Evolutionary conservation across 1,140 invertebrate genomes (phyloP).

Genomic region (Elymnias hypermnestra): DNA sequence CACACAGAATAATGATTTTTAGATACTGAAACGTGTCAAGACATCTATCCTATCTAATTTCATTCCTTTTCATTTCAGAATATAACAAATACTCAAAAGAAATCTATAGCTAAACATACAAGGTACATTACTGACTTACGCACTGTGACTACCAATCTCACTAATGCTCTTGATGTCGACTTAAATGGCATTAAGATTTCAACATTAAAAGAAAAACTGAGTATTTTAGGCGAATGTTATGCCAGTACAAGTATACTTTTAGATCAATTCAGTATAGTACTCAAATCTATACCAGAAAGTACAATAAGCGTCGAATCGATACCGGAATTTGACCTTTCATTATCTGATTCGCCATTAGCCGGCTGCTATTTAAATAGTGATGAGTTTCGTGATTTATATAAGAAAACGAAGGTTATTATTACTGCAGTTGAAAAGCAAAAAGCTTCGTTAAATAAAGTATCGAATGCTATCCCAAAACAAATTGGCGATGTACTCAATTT

Average conservation of each 20-base stretch:
- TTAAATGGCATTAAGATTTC: slow-evolving; percentile 34
- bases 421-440: slow-evolving; percentile 64
- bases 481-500: slow-evolving; percentile 30
- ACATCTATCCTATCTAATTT: no score
- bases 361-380: slow-evolving; percentile 72
- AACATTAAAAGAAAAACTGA: slow-evolving; percentile 34
- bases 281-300: slow-evolving; percentile 78
- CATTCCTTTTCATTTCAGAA: slow-evolving; percentile 45
- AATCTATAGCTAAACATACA: slow-evolving; percentile 69
- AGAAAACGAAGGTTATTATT: slow-evolving; percentile 61
- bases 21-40: no score
- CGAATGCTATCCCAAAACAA: slow-evolving; percentile 37
- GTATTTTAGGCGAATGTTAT: slow-evolving; percentile 70
- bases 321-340: slow-evolving; percentile 50
- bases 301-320: slow-evolving; percentile 32
- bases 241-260: slow-evolving; percentile 70
- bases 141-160: slow-evolving; percentile 55
- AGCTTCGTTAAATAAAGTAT: slow-evolving; percentile 51
- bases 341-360: slow-evolving; percentile 65
- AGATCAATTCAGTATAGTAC: slow-evolving; percentile 78
- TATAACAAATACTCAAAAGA: slow-evolving; percentile 73
- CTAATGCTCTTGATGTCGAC: slow-evolving; percentile 58
- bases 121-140: slow-evolving; percentile 69
- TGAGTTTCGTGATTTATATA: slow-evolving; percentile 68
- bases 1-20: no score